Conservation (phyloP, 2,113 vertebrate genomes). For the Hiodon alosoides region DNA sequence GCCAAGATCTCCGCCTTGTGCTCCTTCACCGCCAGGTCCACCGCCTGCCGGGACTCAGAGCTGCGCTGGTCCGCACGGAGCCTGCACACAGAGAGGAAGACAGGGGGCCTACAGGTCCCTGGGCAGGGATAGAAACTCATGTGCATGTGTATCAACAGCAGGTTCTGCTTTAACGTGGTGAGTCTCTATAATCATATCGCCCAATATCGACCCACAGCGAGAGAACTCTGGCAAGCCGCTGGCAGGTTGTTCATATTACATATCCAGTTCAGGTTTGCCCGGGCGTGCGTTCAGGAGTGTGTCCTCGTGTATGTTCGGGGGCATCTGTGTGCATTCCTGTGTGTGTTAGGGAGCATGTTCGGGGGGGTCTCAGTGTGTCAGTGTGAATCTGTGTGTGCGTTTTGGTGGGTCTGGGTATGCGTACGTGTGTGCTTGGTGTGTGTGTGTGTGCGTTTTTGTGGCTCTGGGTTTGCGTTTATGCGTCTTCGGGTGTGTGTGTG, state of each 20-base stretch:
- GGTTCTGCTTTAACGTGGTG: background rate
- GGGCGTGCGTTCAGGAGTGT: background rate
- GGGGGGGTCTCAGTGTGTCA: background rate
- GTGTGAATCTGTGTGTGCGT: background rate
- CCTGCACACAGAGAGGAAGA: conserved; percentile 45
- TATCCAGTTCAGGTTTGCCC: background rate
- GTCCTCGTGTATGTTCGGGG: background rate
- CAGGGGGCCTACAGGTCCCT: background rate
- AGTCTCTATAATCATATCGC: no score
- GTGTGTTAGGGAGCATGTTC: background rate
- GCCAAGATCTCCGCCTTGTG: conserved; percentile 95
- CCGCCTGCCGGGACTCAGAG: conserved; percentile 90
- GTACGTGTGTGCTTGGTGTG: background rate
- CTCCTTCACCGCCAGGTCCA: conserved; percentile 92
- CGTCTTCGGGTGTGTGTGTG: background rate
- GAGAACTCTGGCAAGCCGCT: background rate
- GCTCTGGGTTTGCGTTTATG: background rate
- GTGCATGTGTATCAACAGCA: background rate
- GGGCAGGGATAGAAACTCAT: background rate
- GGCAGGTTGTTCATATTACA: background rate
- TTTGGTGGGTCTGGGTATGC: background rate
- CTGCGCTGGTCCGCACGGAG: conserved; percentile 89
- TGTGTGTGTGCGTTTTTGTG: background rate
- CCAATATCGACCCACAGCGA: no score
- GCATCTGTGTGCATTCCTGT: background rate